Evolutionary conservation across 1,140 invertebrate species (phyloP).

Genomic region (Drosophila ambigua): DNA sequence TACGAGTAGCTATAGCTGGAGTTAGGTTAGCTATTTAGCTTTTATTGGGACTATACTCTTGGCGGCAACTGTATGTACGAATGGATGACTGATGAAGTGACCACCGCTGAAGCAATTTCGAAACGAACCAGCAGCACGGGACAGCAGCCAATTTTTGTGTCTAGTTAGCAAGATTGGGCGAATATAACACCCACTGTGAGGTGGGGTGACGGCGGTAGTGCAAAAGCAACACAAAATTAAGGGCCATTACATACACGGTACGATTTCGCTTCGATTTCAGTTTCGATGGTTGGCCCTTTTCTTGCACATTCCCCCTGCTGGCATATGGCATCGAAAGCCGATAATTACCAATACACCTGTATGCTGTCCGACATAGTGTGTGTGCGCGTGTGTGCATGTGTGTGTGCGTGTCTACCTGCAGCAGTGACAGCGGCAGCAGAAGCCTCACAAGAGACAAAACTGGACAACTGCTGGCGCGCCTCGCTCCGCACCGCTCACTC

Average conservation of each 20-base stretch:
- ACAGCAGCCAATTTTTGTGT: slow-evolving; percentile 55
- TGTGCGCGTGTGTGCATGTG: slow-evolving; percentile 19
- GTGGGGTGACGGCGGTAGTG: too few species aligned
- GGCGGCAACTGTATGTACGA: background rate
- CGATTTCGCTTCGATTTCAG: slow-evolving; percentile 36
- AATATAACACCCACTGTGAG: slow-evolving; percentile 56
- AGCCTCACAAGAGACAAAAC: slow-evolving; percentile 73
- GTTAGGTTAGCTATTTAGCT: too few species aligned
- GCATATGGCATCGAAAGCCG: slow-evolving; percentile 81
- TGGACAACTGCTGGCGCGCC: slow-evolving; percentile 38
- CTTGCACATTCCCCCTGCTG: slow-evolving; percentile 10
- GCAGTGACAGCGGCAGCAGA: slow-evolving; percentile 33
- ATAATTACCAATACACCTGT: slow-evolving; percentile 67
- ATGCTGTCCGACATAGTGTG: background rate
- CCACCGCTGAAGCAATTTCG: slow-evolving; percentile 21
- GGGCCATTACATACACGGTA: slow-evolving; percentile 51
- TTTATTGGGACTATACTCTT: too few species aligned
- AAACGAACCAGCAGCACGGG: slow-evolving; percentile 22
- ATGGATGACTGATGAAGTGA: slow-evolving; percentile 15
- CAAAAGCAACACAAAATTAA: slow-evolving; percentile 41
- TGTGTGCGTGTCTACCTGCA: slow-evolving; percentile 59
- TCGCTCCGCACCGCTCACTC: slow-evolving; percentile 11
- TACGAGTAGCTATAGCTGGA: too few species aligned
- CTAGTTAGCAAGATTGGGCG: slow-evolving; percentile 72
- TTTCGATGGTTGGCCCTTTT: slow-evolving; percentile 15